Percentiles rank a stretch among this genome's conserved stretches.
phyloP scores from a whole-genome alignment of 2,113 vertebrate species.

The Dolichotis patagonum region DNA sequence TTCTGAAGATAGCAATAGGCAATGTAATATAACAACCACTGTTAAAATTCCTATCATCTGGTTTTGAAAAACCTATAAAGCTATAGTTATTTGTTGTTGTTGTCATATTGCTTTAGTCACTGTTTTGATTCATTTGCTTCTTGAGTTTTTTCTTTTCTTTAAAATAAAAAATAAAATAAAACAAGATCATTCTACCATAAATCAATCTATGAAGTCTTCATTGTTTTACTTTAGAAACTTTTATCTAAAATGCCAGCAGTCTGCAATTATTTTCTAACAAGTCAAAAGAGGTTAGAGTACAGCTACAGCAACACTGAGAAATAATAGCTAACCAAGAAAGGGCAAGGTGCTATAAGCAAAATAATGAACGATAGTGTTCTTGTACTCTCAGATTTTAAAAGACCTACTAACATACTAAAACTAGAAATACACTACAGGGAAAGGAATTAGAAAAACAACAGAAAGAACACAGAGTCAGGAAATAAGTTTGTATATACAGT shows the following conservation, averaged over 20 bases:
- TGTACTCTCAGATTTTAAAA: conserved; percentile 26
- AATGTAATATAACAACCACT: no score
- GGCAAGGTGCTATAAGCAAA: not conserved
- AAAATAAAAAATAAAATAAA: not conserved
- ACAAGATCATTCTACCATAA: conserved; percentile 8
- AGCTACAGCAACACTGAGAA: not conserved
- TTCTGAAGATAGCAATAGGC: no score
- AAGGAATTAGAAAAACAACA: not conserved
- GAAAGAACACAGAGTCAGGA: not conserved
- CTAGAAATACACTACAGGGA: not conserved
- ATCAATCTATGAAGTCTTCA: conserved; percentile 8
- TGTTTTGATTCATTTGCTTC: no score
- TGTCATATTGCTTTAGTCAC: no score
- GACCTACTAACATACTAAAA: not conserved
- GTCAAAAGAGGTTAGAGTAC: not conserved
- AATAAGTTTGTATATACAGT: not conserved
- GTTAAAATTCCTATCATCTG: no score
- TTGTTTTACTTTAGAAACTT: conserved; percentile 4
- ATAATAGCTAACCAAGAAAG: not conserved
- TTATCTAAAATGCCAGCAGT: conserved; percentile 39
- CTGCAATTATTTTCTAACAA: conserved; percentile 15
- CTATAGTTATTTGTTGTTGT: no score
- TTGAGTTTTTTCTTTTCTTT: no score
- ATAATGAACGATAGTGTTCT: not conserved
- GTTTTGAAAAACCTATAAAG: no score